These are phyloP conservation scores for Drosophila lacicola DNA, from an alignment of 2,888 invertebrate species.

Conservation along the genomic window DNA sequence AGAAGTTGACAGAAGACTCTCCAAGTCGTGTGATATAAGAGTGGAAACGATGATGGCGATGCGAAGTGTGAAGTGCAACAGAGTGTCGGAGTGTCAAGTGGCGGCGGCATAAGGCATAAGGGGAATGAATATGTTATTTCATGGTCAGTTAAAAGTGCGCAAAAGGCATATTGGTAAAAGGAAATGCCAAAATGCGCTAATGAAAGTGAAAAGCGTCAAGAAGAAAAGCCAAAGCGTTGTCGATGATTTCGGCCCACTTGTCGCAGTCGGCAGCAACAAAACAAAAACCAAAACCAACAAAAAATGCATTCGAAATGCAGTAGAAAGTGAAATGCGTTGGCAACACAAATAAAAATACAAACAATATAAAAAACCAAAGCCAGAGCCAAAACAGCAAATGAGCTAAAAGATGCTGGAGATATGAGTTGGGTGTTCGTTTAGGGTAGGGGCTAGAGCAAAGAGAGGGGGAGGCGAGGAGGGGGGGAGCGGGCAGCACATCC, in stretches of 20 bases:
- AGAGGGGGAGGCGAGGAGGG: background rate
- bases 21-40: constrained; percentile 24
- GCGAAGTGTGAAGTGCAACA: constrained; percentile 21
- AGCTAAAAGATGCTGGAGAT: constrained; percentile 65
- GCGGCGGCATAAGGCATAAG: background rate
- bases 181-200: constrained; percentile 58
- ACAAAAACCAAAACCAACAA: too few relatives aligned
- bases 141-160: constrained; percentile 38
- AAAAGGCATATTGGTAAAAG: constrained; percentile 38
- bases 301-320: constrained; percentile 73
- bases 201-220: constrained; percentile 66
- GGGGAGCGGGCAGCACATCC: background rate
- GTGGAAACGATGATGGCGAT: background rate
- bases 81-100: constrained; percentile 32
- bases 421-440: constrained; percentile 12
- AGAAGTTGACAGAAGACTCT: constrained; percentile 36
- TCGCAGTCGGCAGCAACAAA: constrained; percentile 25
- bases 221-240: constrained; percentile 50
- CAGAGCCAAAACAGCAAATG: constrained; percentile 55
- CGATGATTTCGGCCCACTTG: constrained; percentile 63
- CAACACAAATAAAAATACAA: constrained; percentile 38
- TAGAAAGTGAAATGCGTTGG: constrained; percentile 80
- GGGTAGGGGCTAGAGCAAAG: background rate
- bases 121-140: constrained; percentile 42
- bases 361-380: constrained; percentile 47